phyloP scores from a whole-genome alignment of 2,113 vertebrate genomes.

The Colossoma macropomum region DNA sequence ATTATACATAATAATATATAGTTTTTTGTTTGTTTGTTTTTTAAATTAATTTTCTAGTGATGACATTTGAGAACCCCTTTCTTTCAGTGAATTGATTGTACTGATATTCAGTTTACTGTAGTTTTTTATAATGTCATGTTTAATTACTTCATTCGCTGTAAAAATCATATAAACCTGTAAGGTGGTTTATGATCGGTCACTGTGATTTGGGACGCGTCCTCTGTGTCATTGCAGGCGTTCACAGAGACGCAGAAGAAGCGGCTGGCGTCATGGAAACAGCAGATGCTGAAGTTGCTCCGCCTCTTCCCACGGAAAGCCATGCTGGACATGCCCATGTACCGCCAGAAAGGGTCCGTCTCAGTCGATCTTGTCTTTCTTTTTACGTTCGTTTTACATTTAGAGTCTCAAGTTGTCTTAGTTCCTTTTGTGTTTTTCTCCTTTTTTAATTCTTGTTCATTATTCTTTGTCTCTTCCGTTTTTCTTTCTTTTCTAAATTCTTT shows the following conservation, averaged over 20 bases:
- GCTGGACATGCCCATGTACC: slow-evolving; percentile 89
- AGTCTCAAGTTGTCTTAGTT: not conserved
- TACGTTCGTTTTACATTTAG: not conserved
- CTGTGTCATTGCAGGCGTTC: slow-evolving; percentile 80
- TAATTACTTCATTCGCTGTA: too few species aligned
- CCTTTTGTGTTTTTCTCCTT: slow-evolving; percentile 5
- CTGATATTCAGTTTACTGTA: too few species aligned
- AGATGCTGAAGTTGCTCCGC: slow-evolving; percentile 91
- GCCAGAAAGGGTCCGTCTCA: slow-evolving; percentile 85
- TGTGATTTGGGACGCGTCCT: not conserved
- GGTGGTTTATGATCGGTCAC: too few species aligned
- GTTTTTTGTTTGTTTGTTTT: too few species aligned
- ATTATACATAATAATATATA: too few species aligned
- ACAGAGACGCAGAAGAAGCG: slow-evolving; percentile 94
- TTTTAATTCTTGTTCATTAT: not conserved
- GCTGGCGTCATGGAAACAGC: slow-evolving; percentile 94
- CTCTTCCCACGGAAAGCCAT: slow-evolving; percentile 90
- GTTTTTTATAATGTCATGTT: too few species aligned
- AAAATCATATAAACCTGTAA: too few species aligned
- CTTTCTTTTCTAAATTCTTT: too few species aligned
- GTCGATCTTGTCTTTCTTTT: not conserved
- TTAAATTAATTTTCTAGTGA: too few species aligned
- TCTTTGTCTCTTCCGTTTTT: too few species aligned
- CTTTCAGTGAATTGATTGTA: too few species aligned
- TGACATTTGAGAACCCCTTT: too few species aligned